These are phyloP conservation scores for Eidolon dupreanum DNA, from an alignment of 2,797 vertebrate species.

Conservation along the genomic window DNA sequence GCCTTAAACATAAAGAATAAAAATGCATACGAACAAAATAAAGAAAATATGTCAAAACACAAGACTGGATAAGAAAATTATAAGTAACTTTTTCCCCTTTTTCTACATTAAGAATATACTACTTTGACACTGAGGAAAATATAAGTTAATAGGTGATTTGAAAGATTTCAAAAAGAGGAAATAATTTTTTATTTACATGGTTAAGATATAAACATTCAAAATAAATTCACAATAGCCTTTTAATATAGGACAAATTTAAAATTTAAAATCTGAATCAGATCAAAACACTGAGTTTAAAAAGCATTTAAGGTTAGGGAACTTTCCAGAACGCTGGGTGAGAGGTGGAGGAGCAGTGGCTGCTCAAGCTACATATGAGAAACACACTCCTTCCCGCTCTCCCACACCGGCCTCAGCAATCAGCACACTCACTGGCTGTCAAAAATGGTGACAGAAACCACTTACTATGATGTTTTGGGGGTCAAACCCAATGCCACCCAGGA, in stretches of 20 bases:
- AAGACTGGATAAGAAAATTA: neutral
- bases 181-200: neutral
- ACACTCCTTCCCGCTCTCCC: too few species aligned
- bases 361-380: too few species aligned
- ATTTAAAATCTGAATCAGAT: constrained; percentile 77
- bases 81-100: neutral
- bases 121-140: neutral
- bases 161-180: constrained; percentile 7
- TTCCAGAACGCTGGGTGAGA: too few species aligned
- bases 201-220: constrained; percentile 3
- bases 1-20: neutral
- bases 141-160: neutral
- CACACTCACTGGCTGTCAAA: too few species aligned
- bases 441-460: too few species aligned
- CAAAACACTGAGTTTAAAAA: constrained; percentile 72
- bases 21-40: neutral
- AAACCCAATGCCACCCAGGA: neutral
- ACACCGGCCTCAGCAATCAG: too few species aligned
- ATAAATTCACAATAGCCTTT: constrained; percentile 1
- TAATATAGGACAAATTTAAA: constrained; percentile 55
- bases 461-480: too few species aligned
- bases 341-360: too few species aligned
- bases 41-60: constrained; percentile 41
- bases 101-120: constrained; percentile 23
- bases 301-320: constrained; percentile 69